phyloP scores from a whole-genome alignment of 2,797 vertebrate genomes.

The Neopelma chrysocephalum region DNA sequence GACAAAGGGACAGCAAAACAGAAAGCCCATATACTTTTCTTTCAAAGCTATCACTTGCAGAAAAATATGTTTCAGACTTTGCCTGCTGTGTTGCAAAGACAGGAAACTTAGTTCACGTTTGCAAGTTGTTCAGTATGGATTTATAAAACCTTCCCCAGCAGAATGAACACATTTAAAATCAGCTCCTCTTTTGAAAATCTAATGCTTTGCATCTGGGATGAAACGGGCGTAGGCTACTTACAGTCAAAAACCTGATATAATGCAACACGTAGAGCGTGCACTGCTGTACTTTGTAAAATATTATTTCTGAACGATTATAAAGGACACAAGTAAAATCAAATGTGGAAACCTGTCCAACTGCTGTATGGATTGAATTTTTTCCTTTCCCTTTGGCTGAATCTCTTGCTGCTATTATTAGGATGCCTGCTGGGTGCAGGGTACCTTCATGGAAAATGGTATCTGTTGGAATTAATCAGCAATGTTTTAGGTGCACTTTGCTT shows the following conservation, averaged over 20 bases:
- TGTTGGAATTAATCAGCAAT: conserved; percentile 24
- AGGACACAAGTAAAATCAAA: not conserved
- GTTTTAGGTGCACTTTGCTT: not conserved
- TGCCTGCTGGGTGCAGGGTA: not conserved
- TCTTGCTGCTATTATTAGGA: not conserved
- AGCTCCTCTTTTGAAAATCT: conserved; percentile 33
- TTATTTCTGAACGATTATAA: conserved; percentile 1
- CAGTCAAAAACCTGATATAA: conserved; percentile 53
- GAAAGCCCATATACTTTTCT: conserved; percentile 27
- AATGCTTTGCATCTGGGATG: conserved; percentile 67
- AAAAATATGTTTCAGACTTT: conserved; percentile 67
- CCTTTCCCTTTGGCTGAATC: not conserved
- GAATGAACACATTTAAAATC: conserved; percentile 67
- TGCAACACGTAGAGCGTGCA: fast-evolving
- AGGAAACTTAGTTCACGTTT: conserved; percentile 47
- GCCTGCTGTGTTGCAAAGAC: conserved; percentile 65
- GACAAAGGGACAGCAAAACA: conserved; percentile 49
- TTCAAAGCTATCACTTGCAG: conserved; percentile 10
- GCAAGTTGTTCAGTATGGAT: conserved; percentile 60
- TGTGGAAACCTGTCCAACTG: not conserved
- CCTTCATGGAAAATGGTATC: not conserved
- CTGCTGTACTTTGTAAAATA: not conserved
- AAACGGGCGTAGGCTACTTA: conserved; percentile 63
- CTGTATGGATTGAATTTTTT: not conserved
- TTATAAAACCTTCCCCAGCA: conserved; percentile 61